Evolutionary conservation across 2,113 vertebrate genomes (phyloP), one percentile per base, ranked within the genome.

Genomic region (Hippopotamus amphibius): DNA sequence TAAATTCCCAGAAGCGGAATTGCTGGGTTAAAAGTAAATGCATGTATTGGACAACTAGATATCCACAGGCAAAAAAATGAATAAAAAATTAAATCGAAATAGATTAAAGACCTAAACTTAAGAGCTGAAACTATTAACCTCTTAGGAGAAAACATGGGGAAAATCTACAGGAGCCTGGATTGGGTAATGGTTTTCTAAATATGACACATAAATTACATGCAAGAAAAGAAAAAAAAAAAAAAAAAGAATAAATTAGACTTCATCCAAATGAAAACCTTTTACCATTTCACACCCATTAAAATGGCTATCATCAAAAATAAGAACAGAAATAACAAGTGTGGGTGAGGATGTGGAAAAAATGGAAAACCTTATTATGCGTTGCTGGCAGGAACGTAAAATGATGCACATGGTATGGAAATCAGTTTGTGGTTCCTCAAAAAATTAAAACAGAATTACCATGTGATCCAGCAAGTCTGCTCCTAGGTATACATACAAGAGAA

Each of bases 271-370:
- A 41, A 72, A 81, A 41, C 43, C 43, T 26, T 65, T n/a, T 53
- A 63, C 14, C 43, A 33, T 5, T 50, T 63, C 26, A 81, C 9
- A 26, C 14, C 7, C 21, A 82, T 61, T 41, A 80, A 37, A 43
- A 94, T 71, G 41, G 55, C 63, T 94, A 81, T 72, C 33, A 79
- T n/a, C 41, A 63, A 84, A 91, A 91, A 69, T 15, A 57, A 71
- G 80, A 48, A 12, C 50, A 46, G 21, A 86, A 68, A 68, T 15
- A 55, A 17, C 6, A 48, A 53, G 61, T 11, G 11, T 48, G 16
- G 63, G 22, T 14, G 13, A 77, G 11, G 61, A 59, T 37, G 41
- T 22, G 11, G 63, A 79, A 46, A 61, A 80, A 71, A 2, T n/a
- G n/a, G 61, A 68, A 79, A 87, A 24, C 11, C n/a, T 21, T 22